A percentile compares a stretch with the other conserved stretches of the same genome.
Evolutionary conservation across 2,113 vertebrate genomes (phyloP).

Genomic region (Silurus asotus): DNA sequence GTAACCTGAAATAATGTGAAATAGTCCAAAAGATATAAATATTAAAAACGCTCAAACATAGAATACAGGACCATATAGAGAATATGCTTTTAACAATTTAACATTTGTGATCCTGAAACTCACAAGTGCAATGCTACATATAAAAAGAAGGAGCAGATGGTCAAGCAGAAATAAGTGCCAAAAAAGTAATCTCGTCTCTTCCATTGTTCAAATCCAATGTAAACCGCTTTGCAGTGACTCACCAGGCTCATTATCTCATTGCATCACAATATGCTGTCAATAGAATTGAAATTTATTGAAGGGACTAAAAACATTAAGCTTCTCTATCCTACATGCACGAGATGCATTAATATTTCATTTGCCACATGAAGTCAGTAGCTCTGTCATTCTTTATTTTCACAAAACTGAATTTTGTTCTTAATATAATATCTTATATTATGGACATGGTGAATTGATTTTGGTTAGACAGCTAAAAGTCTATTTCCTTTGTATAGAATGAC

Average conservation of each 20-base stretch:
- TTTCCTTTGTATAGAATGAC: neutral
- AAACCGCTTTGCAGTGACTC: slow-evolving; percentile 22
- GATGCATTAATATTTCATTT: slow-evolving; percentile 20
- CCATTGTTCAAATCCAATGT: neutral
- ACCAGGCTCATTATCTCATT: slow-evolving; percentile 27
- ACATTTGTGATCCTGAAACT: neutral
- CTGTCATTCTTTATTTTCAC: neutral
- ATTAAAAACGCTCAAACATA: neutral
- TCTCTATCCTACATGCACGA: neutral
- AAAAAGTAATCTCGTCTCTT: slow-evolving; percentile 15
- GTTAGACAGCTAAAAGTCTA: neutral
- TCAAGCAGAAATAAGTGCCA: neutral
- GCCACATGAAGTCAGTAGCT: neutral
- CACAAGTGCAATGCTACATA: slow-evolving; percentile 7
- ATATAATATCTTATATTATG: neutral
- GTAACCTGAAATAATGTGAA: neutral
- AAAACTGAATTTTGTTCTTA: neutral
- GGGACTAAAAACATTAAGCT: slow-evolving; percentile 8
- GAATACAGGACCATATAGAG: neutral
- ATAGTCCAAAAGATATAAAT: neutral
- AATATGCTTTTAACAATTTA: neutral
- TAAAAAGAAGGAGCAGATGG: slow-evolving; percentile 29
- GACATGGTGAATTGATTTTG: neutral
- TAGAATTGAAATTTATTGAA: neutral
- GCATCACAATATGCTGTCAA: slow-evolving; percentile 23